Evolutionary conservation across 2,113 vertebrate species (phyloP).

Genomic region (Panurus biarmicus): DNA sequence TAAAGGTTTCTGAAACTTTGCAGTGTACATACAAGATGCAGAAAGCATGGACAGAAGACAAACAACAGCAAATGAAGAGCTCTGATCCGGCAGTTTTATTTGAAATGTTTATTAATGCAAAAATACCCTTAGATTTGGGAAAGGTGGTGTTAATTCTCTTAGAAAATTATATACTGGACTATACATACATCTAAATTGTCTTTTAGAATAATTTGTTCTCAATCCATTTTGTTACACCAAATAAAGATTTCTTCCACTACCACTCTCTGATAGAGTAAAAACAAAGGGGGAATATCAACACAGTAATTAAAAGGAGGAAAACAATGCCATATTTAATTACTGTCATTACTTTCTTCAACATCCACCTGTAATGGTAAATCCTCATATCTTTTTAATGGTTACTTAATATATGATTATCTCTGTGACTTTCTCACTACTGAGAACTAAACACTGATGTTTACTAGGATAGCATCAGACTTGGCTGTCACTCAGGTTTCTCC

Average conservation of each 20-base stretch:
- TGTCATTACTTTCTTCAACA: constrained; percentile 43
- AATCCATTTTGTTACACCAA: neutral
- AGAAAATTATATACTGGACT: neutral
- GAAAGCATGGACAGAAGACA: neutral
- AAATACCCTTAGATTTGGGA: neutral
- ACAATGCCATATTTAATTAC: constrained; percentile 15
- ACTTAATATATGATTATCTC: constrained; percentile 39
- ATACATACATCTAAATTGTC: neutral
- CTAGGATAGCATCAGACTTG: constrained; percentile 49
- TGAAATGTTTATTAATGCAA: neutral
- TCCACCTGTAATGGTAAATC: constrained; percentile 37
- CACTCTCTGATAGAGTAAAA: neutral
- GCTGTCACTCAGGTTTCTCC: constrained; percentile 48
- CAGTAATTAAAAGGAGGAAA: neutral
- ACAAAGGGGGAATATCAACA: neutral
- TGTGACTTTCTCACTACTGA: neutral
- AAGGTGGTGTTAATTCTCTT: neutral
- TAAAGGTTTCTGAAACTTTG: neutral
- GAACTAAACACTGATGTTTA: constrained; percentile 48
- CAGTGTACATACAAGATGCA: neutral
- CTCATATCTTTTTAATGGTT: constrained; percentile 56
- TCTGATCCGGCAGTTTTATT: neutral
- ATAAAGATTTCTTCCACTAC: neutral
- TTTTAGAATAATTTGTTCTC: neutral
- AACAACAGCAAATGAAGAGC: neutral